These are phyloP conservation scores for Lethenteron camtschaticum DNA, from an alignment of 2,113 vertebrate species.

Conservation along the genomic window DNA sequence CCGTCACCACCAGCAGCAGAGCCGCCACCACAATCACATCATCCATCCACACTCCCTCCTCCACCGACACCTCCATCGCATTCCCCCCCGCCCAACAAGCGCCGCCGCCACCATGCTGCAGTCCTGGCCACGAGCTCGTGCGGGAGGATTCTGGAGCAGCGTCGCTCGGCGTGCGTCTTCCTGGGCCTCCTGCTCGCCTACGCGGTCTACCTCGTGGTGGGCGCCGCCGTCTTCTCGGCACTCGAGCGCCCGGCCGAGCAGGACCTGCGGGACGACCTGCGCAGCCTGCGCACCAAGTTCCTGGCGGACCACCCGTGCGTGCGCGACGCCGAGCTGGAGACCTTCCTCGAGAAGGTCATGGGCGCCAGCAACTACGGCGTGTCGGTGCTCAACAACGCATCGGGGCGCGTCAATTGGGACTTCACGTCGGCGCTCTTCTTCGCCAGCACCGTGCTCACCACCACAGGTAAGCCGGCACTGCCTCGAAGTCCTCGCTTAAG, in stretches of 20 bases:
- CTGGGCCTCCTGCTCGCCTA: conserved; percentile 25
- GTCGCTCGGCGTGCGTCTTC: conserved; percentile 20
- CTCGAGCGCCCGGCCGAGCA: conserved; percentile 50
- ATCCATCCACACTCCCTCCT: neutral
- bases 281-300: conserved; percentile 27
- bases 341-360: conserved; percentile 31
- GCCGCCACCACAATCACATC: neutral
- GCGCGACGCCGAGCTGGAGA: conserved; percentile 24
- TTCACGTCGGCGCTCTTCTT: conserved; percentile 56
- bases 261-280: conserved; percentile 27
- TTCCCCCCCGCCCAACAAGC: conserved; percentile 2
- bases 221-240: conserved; percentile 41
- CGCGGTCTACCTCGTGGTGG: conserved; percentile 37
- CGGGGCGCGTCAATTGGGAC: conserved; percentile 33
- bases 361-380: conserved; percentile 43
- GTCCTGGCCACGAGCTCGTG: conserved; percentile 8
- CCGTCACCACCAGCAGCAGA: too few species aligned
- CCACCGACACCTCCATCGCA: neutral
- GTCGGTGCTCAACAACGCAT: conserved; percentile 25
- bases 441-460: conserved; percentile 60
- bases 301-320: conserved; percentile 37
- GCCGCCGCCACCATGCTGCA: conserved; percentile 4
- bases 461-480: conserved; percentile 36
- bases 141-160: neutral
- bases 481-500: too few species aligned